Evolutionary conservation across 1,140 invertebrate species (phyloP).

Genomic region (Saxidomus purpurata): DNA sequence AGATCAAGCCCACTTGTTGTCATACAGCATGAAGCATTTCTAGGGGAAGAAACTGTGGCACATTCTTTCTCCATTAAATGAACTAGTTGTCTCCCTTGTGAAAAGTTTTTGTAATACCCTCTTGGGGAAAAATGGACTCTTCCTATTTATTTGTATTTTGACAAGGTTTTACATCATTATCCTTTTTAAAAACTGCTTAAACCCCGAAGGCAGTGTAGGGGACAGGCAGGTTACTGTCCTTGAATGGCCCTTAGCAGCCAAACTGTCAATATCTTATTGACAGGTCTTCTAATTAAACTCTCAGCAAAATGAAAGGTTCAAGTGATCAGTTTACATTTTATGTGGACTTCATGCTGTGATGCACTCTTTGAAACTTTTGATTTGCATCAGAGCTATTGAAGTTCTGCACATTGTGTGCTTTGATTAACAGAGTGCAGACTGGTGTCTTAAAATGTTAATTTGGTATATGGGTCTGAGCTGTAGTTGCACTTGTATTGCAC

Average conservation of each 20-base stretch:
- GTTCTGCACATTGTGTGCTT: too few species aligned
- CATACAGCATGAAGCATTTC: too few species aligned
- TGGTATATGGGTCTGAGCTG: too few species aligned
- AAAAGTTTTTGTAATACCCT: too few species aligned
- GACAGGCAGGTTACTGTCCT: neutral
- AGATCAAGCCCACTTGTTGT: too few species aligned
- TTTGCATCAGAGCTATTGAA: too few species aligned
- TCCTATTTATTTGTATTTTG: neutral
- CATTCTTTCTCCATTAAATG: too few species aligned
- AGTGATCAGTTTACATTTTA: neutral
- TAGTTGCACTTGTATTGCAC: too few species aligned
- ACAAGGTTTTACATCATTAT: neutral
- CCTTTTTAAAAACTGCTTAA: neutral
- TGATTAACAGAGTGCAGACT: too few species aligned
- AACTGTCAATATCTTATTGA: slow-evolving; percentile 7
- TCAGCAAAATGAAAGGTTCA: neutral
- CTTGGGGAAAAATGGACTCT: neutral
- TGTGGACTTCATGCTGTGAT: neutral
- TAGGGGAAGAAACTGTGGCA: too few species aligned
- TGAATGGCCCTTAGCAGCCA: neutral
- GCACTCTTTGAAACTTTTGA: neutral
- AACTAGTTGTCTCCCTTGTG: too few species aligned
- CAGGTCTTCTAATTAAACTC: neutral
- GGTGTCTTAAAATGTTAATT: too few species aligned
- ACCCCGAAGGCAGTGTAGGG: neutral